phyloP scores from a whole-genome alignment of 37 sponge, comb jelly and placozoan genomes.

The Ianthella basta region DNA sequence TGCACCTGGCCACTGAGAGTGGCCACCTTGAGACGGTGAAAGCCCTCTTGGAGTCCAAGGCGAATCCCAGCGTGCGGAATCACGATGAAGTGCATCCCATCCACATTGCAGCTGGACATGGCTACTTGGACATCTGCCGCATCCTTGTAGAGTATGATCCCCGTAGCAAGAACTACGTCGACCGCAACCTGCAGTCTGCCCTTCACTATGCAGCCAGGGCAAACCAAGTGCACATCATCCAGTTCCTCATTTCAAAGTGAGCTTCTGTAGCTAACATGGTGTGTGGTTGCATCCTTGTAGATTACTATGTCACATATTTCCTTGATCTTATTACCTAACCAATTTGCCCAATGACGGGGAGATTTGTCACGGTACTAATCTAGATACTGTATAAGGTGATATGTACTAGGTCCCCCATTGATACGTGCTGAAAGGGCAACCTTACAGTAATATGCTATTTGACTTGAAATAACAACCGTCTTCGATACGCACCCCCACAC shows the following conservation, averaged over 20 bases:
- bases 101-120: constrained; percentile 87
- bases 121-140: constrained; percentile 61
- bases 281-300: too few species aligned
- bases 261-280: background rate
- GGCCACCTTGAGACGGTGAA: constrained; percentile 69
- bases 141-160: constrained; percentile 51
- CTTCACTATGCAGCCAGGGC: constrained; percentile 85
- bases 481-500: too few species aligned
- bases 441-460: too few species aligned
- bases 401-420: too few species aligned
- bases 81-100: constrained; percentile 58
- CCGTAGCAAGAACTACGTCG: constrained; percentile 26
- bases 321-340: too few species aligned
- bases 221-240: constrained; percentile 76
- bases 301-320: too few species aligned
- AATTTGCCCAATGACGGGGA: too few species aligned
- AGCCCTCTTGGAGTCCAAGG: constrained; percentile 47
- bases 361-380: too few species aligned
- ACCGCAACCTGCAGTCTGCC: constrained; percentile 63
- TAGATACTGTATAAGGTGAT: too few species aligned
- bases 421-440: too few species aligned
- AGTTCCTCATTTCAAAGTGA: constrained; percentile 75
- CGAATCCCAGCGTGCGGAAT: constrained; percentile 48
- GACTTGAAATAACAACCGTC: too few species aligned
- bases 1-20: constrained; percentile 85